Base-by-base conservation (phyloP, 2,113 vertebrate species). In the Chauna torquata region DNA sequence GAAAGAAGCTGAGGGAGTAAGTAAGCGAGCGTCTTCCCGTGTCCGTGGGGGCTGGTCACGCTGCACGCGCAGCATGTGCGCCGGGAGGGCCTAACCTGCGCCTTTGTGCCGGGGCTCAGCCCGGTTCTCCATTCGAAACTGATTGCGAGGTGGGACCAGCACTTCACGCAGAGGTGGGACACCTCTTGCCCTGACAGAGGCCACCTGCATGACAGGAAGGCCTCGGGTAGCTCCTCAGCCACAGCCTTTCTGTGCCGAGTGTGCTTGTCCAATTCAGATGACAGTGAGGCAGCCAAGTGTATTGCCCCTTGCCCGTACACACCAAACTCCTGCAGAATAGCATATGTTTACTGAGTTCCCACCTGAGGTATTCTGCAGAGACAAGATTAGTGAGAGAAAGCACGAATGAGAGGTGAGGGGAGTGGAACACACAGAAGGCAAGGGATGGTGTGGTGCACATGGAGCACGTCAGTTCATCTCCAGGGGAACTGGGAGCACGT, bases 1-100 rank as follows among this genome's bases (percentile, higher is more conserved):
- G 91, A 27, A 99, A 98, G 97, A 99, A 98, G 87, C 98, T 99
- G 40, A 98, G 99, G 91, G 99, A 99, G 99, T 99, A 97, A 99
- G 99, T 98, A 3, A 12, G 6, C 0, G 3, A 9, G n/a, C 3
- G 19, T 3, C 5, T 6, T 7, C 24, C 32, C 30, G 57, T 5
- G 5, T 10, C 16, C 6, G 9, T 8, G 30, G n/a, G 40, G 52
- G 59, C 23, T 38, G 40, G 52, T 55, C 27, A 3, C 2, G 3
- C 34, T 6, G 25, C 20, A 17, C 55, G 6, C 1, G 1, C 19
- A 18, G 36, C 71, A 9, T 24, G 64, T 14, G 40, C 55, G 7
- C 1, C 2, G 42, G 38, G 50, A 49, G 57, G 44, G 82, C 18
- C 15, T 34, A 4, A 3, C 36, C 4, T 7, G 38, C 28, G 61